Conservation (phyloP, 2,113 vertebrate genomes). For the Seriola quinqueradiata region DNA sequence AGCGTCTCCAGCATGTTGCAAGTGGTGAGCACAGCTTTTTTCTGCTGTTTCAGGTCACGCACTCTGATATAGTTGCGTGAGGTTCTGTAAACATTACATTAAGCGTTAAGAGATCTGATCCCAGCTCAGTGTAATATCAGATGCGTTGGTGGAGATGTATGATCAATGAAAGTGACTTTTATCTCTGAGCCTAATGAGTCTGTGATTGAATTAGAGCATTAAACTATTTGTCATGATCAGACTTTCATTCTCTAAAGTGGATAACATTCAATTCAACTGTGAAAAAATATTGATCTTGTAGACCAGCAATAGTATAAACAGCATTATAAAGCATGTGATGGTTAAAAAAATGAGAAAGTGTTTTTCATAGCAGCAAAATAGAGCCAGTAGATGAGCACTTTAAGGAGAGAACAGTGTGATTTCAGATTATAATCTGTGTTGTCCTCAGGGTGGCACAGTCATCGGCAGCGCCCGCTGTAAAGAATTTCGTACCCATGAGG, state of each 20-base stretch:
- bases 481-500: slow-evolving; percentile 90
- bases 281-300: not conserved
- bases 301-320: too few species aligned
- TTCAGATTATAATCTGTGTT: not conserved
- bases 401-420: not conserved
- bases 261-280: not conserved
- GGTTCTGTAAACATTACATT: not conserved
- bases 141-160: not conserved
- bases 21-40: slow-evolving; percentile 88
- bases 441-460: slow-evolving; percentile 92
- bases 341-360: not conserved
- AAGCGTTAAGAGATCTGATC: not conserved
- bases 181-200: slow-evolving; percentile 14
- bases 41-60: not conserved
- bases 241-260: not conserved
- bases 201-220: not conserved
- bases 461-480: slow-evolving; percentile 97
- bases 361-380: not conserved
- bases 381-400: not conserved
- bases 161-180: not conserved
- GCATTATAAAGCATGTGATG: not conserved
- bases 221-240: not conserved
- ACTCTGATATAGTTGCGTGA: too few species aligned
- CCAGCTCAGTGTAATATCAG: not conserved
- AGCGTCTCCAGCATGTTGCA: slow-evolving; percentile 98